These are phyloP conservation scores for Lutraria lutraria DNA, from an alignment of 2,888 invertebrate species.

Conservation along the genomic window DNA sequence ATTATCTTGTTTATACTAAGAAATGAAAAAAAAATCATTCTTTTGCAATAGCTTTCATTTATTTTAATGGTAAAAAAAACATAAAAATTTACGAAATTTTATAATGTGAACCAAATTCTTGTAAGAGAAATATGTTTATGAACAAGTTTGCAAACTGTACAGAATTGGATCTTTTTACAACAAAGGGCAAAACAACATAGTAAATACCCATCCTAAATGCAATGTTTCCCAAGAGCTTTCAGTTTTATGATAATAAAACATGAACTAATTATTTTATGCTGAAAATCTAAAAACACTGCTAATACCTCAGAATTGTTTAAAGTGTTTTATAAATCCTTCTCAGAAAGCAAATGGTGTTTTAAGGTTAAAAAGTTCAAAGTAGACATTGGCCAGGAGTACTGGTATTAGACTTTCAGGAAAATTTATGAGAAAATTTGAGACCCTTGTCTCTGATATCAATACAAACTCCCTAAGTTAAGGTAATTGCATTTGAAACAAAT, in stretches of 20 bases:
- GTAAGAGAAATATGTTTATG: too few relatives aligned
- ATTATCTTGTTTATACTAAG: background rate
- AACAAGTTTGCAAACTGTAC: too few relatives aligned
- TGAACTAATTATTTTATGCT: background rate
- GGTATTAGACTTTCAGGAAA: background rate
- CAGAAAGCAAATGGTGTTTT: background rate
- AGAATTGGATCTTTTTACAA: too few relatives aligned
- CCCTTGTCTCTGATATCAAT: background rate
- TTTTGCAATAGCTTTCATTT: background rate
- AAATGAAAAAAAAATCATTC: background rate
- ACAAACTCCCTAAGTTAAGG: background rate
- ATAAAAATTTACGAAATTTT: too few relatives aligned
- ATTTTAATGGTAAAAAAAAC: background rate
- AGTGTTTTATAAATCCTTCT: background rate
- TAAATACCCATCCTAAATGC: too few relatives aligned
- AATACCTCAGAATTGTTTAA: background rate
- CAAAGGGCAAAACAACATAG: too few relatives aligned
- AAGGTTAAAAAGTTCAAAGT: slow-evolving; percentile 6
- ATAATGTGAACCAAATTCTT: too few relatives aligned
- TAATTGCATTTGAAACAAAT: background rate
- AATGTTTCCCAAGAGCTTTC: too few relatives aligned
- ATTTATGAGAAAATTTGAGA: slow-evolving; percentile 1
- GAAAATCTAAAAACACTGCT: background rate
- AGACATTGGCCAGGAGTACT: background rate
- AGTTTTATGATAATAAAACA: too few relatives aligned